phyloP scores from a whole-genome alignment of 2,797 vertebrate genomes.

The Chromis chromis region DNA sequence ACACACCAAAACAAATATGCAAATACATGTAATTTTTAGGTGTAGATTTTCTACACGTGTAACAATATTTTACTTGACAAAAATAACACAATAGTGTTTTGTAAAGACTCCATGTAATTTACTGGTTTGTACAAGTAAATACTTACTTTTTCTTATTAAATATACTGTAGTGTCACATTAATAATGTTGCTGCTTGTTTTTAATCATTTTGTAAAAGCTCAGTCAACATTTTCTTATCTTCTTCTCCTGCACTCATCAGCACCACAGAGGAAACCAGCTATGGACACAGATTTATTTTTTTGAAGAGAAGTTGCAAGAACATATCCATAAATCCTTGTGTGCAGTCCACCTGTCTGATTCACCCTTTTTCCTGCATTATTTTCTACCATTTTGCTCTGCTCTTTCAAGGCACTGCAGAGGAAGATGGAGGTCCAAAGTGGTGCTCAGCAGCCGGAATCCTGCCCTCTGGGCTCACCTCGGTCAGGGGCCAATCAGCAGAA shows the following conservation, averaged over 20 bases:
- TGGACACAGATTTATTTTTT: neutral
- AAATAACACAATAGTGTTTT: no score
- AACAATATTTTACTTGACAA: no score
- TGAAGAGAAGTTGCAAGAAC: neutral
- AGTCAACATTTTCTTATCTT: neutral
- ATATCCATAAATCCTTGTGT: neutral
- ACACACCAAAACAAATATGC: no score
- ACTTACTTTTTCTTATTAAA: no score
- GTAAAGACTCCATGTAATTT: no score
- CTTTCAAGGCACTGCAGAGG: conserved; percentile 82
- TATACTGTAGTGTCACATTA: no score
- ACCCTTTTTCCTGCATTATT: neutral
- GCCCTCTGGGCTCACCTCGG: conserved; percentile 78
- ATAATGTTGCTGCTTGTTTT: neutral
- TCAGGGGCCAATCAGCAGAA: conserved; percentile 85
- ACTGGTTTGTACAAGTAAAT: no score
- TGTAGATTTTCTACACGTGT: no score
- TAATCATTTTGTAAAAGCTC: neutral
- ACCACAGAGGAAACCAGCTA: conserved; percentile 6
- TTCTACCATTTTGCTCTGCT: conserved; percentile 38
- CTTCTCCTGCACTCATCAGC: neutral
- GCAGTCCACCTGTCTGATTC: conserved; percentile 12
- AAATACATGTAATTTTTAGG: no score
- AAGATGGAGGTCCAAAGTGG: conserved; percentile 91
- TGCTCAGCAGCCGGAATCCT: conserved; percentile 86